Percentiles rank a stretch among this genome's conserved stretches.
Evolutionary conservation across 2,797 vertebrate species (phyloP).

Genomic region (Typhlichthys eigenmanni): DNA sequence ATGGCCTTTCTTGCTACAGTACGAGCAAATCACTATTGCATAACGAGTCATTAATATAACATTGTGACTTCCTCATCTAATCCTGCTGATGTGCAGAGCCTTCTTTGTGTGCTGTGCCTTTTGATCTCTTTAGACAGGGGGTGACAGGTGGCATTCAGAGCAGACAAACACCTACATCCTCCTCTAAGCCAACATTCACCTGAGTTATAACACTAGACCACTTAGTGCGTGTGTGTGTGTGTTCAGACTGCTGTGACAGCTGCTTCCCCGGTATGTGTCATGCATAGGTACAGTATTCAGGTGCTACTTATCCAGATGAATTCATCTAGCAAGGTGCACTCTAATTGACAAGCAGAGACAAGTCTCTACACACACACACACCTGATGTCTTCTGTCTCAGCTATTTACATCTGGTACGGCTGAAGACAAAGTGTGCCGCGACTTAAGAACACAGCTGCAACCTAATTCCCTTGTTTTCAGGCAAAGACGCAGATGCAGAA

Average conservation of each 20-base stretch:
- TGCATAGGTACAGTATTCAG: conserved; percentile 59
- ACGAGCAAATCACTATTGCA: not conserved
- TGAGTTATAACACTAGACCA: conserved; percentile 59
- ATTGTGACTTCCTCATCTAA: conserved; percentile 25
- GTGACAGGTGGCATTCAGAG: conserved; percentile 88
- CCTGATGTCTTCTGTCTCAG: conserved; percentile 63
- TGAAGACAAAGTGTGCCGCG: conserved; percentile 19
- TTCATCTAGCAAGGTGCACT: conserved; percentile 61
- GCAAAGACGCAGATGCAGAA: conserved; percentile 1
- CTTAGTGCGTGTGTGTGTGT: conserved; percentile 35
- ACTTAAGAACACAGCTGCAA: conserved; percentile 55
- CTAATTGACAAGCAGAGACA: conserved; percentile 72
- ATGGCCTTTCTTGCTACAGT: not conserved
- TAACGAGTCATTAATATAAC: conserved; percentile 17
- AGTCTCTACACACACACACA: conserved; percentile 59
- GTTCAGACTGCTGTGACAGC: conserved; percentile 52
- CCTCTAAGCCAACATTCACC: conserved; percentile 83
- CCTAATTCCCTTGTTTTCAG: conserved; percentile 23
- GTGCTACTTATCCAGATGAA: conserved; percentile 67
- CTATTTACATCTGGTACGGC: conserved; percentile 45
- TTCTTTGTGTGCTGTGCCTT: conserved; percentile 40
- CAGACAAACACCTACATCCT: conserved; percentile 79
- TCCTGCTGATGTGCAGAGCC: conserved; percentile 23
- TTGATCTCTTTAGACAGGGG: conserved; percentile 57
- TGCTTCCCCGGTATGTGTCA: conserved; percentile 53